These are phyloP conservation scores for Ornithoptera alexandrae DNA, from an alignment of 2,888 invertebrate genomes.

Conservation along the genomic window DNA sequence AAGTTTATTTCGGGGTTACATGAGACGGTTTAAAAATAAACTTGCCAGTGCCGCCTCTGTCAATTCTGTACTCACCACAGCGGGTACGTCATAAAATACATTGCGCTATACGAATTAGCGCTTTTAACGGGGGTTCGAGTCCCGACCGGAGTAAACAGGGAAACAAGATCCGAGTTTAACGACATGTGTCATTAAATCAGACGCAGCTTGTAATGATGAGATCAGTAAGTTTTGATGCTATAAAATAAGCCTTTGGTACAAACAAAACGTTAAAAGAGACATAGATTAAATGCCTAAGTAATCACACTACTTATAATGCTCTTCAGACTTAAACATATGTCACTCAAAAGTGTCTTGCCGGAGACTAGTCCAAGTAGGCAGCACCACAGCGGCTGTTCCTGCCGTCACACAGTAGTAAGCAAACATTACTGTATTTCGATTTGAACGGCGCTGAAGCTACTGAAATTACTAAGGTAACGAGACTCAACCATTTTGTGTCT, in stretches of 20 bases:
- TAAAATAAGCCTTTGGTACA: too few species aligned
- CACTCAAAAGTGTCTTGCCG: too few species aligned
- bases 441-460: too few species aligned
- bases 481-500: too few species aligned
- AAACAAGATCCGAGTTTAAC: conserved; percentile 38
- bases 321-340: too few species aligned
- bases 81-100: conserved; percentile 56
- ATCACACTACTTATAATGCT: too few species aligned
- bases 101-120: conserved; percentile 61
- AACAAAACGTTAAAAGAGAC: neutral
- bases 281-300: too few species aligned
- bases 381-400: too few species aligned
- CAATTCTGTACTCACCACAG: conserved; percentile 33
- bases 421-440: too few species aligned
- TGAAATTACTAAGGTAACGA: too few species aligned
- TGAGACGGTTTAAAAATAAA: conserved; percentile 12
- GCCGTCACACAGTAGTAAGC: too few species aligned
- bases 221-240: neutral
- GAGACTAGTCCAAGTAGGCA: too few species aligned
- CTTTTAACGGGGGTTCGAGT: conserved; percentile 46
- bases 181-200: conserved; percentile 28
- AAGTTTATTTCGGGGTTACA: conserved; percentile 12
- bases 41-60: conserved; percentile 36
- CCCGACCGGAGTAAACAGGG: conserved; percentile 49
- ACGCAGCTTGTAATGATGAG: conserved; percentile 18